Conservation (phyloP, 1,140 invertebrate genomes). For the Pteromalus puparum region DNA sequence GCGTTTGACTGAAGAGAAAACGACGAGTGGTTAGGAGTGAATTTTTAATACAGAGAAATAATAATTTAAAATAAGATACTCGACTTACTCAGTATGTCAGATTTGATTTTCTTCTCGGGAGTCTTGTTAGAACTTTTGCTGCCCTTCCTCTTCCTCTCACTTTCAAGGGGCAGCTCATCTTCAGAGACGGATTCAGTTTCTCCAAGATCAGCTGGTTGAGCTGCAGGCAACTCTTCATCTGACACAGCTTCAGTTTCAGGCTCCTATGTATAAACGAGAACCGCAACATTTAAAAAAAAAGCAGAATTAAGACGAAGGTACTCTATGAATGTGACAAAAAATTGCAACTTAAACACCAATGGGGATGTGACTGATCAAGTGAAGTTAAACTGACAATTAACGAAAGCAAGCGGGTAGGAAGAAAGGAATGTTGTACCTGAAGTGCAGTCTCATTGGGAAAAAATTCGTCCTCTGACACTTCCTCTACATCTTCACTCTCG, state of each 20-base stretch:
- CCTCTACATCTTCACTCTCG: conserved; percentile 59
- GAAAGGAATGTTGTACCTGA: conserved; percentile 56
- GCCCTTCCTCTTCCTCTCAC: conserved; percentile 70
- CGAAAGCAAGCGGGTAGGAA: conserved; percentile 13
- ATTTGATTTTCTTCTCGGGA: conserved; percentile 66
- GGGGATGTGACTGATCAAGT: neutral
- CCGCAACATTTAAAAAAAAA: conserved; percentile 11
- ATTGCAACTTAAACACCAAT: neutral
- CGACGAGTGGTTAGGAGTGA: neutral
- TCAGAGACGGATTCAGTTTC: conserved; percentile 90
- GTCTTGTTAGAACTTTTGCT: conserved; percentile 61
- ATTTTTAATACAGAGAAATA: conserved; percentile 13
- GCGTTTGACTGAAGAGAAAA: conserved; percentile 71
- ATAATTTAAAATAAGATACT: conserved; percentile 17
- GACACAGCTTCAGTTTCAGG: conserved; percentile 83
- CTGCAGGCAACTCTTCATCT: conserved; percentile 85
- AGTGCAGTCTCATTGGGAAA: conserved; percentile 51
- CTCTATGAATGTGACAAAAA: neutral
- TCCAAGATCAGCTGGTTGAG: conserved; percentile 84
- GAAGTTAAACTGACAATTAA: conserved; percentile 15
- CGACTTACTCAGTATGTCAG: conserved; percentile 63
- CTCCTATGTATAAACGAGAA: conserved; percentile 60
- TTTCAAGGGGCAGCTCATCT: conserved; percentile 83
- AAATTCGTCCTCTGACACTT: conserved; percentile 61
- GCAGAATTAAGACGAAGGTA: neutral